Evolutionary conservation across 2,113 vertebrate species (phyloP), one percentile per base, ranked within the genome.

Genomic region (Athene cunicularia): DNA sequence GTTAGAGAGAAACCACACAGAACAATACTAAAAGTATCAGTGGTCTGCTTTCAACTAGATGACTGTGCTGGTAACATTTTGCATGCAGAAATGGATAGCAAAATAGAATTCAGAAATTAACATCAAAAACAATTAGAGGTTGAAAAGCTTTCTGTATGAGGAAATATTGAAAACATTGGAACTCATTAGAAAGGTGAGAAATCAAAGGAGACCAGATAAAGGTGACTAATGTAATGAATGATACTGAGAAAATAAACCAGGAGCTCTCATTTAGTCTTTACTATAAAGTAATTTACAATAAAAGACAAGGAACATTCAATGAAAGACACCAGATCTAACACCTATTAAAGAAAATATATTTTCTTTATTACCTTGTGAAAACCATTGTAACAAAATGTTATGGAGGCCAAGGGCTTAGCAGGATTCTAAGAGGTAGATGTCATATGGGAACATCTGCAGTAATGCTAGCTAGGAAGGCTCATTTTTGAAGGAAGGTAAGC

Each of bases 331-430:
- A 80, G 24, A 70, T 66, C 37, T 88, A 86, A 85, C 64, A 68
- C 16, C 27, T 91, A n/a, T 56, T 90, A 72, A 88, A 95, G 35
- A 68, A 80, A 93, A 89, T 19, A 43, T 22, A 3, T 91, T 93
- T 93, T 71, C 62, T 92, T 70, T 91, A 70, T 43, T 88, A 62
- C 22, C 37, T 85, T 88, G 41, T 83, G 90, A 92, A 94, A 83
- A 82, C 19, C 1, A 1, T 33, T 85, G 70, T 27, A 91, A 49
- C 24, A 81, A 86, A 94, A 92, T 80, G 20, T 64, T 80, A 41
- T 9, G 37, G 56, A 80, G 71, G 49, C n/a, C 41, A 70, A n/a
- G 28, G n/a, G 59, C 35, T 86, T 86, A 80, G 43, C 47, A 75
- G 66, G 27, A 72, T 60, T 80, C 49, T 43, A 86, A 80, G 20